phyloP scores from a whole-genome alignment of 2,888 invertebrate genomes.

The Orgyia antiqua region DNA sequence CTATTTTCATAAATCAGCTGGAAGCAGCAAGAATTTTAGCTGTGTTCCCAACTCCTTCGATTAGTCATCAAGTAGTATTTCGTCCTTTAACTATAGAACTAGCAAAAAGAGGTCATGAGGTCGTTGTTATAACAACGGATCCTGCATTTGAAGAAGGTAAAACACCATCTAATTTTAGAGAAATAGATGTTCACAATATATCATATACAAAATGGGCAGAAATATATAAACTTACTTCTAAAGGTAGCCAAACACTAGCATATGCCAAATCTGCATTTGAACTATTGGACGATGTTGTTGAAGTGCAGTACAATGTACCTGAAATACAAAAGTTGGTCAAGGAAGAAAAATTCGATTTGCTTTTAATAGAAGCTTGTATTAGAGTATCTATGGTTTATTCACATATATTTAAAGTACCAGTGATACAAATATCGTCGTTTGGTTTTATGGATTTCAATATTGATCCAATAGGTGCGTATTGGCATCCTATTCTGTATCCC shows the following conservation, averaged over 20 bases:
- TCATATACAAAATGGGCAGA: constrained; percentile 29
- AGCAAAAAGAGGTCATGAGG: constrained; percentile 47
- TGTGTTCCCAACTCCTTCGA: constrained; percentile 30
- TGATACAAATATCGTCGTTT: constrained; percentile 36
- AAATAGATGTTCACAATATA: constrained; percentile 40
- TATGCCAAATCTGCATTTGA: constrained; percentile 3
- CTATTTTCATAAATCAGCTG: not conserved
- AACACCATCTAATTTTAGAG: constrained; percentile 35
- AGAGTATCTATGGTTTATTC: constrained; percentile 17
- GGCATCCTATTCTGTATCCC: constrained; percentile 34
- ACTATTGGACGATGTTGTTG: constrained; percentile 9
- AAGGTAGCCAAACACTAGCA: constrained; percentile 1
- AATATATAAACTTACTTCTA: not conserved
- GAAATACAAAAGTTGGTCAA: constrained; percentile 25
- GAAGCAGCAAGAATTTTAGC: constrained; percentile 31
- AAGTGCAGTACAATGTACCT: constrained; percentile 1
- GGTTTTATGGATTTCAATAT: constrained; percentile 18
- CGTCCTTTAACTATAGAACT: constrained; percentile 36
- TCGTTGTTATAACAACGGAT: constrained; percentile 45
- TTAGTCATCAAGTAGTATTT: constrained; percentile 46
- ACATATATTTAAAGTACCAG: constrained; percentile 23
- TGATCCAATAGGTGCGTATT: constrained; percentile 26
- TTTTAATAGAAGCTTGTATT: constrained; percentile 28
- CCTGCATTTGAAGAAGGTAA: constrained; percentile 22
- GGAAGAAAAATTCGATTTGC: constrained; percentile 31